Evolutionary conservation across 2,113 vertebrate species (phyloP).

Genomic region (Paramormyrops kingsleyae): DNA sequence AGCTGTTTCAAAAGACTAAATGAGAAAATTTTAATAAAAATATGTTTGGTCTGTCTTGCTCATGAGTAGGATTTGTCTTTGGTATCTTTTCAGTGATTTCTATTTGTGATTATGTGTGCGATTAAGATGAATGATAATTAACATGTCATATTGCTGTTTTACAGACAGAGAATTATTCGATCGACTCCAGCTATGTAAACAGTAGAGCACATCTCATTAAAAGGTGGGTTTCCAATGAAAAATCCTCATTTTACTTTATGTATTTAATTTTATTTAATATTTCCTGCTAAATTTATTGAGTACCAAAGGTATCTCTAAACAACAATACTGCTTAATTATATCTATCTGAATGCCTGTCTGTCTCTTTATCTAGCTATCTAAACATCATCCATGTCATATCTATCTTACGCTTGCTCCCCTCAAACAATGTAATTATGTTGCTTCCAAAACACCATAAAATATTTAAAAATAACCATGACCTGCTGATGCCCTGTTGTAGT

Average conservation of each 20-base stretch:
- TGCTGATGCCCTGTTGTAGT: not conserved
- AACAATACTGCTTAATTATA: not conserved
- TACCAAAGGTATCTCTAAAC: not conserved
- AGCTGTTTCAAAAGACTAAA: not conserved
- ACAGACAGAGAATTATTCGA: conserved; percentile 97
- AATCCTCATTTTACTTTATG: conserved; percentile 41
- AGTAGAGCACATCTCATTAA: conserved; percentile 99
- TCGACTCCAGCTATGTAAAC: conserved; percentile 97
- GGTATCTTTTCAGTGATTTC: not conserved
- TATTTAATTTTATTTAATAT: not conserved
- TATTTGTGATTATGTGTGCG: not conserved
- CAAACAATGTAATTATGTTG: not conserved
- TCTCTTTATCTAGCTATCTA: not conserved
- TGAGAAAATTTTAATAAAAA: not conserved
- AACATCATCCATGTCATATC: not conserved
- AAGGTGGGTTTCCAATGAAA: conserved; percentile 78
- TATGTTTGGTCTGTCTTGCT: not conserved
- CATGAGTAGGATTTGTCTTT: not conserved
- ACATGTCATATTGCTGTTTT: conserved; percentile 57
- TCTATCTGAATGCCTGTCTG: not conserved
- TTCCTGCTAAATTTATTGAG: not conserved
- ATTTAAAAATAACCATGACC: not conserved
- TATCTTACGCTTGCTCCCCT: not conserved
- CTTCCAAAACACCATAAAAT: not conserved
- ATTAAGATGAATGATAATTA: not conserved